Evolutionary conservation across 2,888 invertebrate genomes (phyloP).

Genomic region (Amaurobius ferox): DNA sequence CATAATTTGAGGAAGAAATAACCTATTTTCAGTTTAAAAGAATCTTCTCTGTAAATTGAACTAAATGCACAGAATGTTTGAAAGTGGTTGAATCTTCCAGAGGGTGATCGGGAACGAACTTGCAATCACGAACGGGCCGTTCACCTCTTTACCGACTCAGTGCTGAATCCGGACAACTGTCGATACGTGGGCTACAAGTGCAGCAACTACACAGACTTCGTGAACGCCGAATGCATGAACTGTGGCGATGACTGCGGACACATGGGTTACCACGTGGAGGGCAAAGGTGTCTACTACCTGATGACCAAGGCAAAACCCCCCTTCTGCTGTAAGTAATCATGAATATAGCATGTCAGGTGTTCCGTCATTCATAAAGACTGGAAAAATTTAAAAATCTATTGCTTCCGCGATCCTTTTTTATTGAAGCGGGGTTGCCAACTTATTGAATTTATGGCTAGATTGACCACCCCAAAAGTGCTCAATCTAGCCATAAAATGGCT

Average conservation of each 20-base stretch:
- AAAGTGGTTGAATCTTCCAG: conserved; percentile 29
- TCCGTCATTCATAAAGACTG: too few species aligned
- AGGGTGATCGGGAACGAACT: conserved; percentile 24
- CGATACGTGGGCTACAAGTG: conserved; percentile 33
- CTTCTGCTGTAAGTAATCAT: conserved; percentile 67
- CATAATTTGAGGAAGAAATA: too few species aligned
- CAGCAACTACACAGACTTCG: conserved; percentile 26
- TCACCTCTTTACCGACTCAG: conserved; percentile 57
- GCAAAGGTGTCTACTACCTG: conserved; percentile 36
- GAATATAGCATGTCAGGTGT: too few species aligned
- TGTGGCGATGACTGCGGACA: conserved; percentile 34
- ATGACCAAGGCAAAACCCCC: conserved; percentile 46
- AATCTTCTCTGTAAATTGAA: too few species aligned
- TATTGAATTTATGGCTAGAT: too few species aligned
- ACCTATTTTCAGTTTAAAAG: too few species aligned
- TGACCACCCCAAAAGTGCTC: too few species aligned
- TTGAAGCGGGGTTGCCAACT: too few species aligned
- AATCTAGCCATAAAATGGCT: too few species aligned
- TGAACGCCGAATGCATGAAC: conserved; percentile 28
- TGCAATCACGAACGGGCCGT: conserved; percentile 69
- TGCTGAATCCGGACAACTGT: conserved; percentile 25
- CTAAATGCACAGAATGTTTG: too few species aligned
- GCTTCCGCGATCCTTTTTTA: too few species aligned
- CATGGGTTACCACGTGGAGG: conserved; percentile 58
- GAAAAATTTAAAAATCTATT: too few species aligned